phyloP scores from a whole-genome alignment of 2,888 invertebrate genomes.

The Sesamia inferens region DNA sequence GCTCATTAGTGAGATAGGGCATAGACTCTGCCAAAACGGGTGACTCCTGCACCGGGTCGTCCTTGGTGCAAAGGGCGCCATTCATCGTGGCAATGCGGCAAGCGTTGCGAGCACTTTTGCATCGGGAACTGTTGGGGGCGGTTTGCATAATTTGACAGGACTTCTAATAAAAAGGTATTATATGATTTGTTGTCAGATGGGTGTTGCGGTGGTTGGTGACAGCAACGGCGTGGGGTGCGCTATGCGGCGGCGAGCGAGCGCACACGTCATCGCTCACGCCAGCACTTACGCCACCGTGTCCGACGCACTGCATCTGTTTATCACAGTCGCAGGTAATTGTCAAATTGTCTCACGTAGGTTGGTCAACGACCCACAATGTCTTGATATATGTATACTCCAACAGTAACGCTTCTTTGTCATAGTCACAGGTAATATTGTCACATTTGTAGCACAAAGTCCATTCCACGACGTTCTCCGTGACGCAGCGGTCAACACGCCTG shows the following conservation, averaged over 20 bases:
- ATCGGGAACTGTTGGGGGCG: too few relatives aligned
- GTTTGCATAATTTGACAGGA: too few relatives aligned
- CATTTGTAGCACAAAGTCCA: not conserved
- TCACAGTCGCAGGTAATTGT: slow-evolving; percentile 94
- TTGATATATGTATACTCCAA: not conserved
- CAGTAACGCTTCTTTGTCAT: not conserved
- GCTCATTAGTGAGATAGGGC: too few relatives aligned
- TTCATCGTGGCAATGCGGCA: too few relatives aligned
- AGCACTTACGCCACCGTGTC: slow-evolving; percentile 92
- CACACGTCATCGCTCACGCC: slow-evolving; percentile 79
- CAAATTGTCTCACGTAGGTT: not conserved
- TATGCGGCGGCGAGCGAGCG: slow-evolving; percentile 74
- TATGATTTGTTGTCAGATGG: slow-evolving; percentile 72
- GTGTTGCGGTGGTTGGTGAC: slow-evolving; percentile 83
- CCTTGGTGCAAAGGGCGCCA: too few relatives aligned
- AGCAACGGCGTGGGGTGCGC: slow-evolving; percentile 73
- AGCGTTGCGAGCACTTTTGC: too few relatives aligned
- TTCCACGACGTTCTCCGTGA: too few relatives aligned
- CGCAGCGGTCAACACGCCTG: too few relatives aligned
- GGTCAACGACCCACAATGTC: too few relatives aligned
- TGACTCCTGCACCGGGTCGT: too few relatives aligned
- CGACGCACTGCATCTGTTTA: slow-evolving; percentile 95
- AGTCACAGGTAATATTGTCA: not conserved
- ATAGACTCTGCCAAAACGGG: too few relatives aligned
- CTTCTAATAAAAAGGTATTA: not conserved